These are phyloP conservation scores for Megalops cyprinoides DNA, from an alignment of 2,797 vertebrate genomes.

Conservation along the genomic window DNA sequence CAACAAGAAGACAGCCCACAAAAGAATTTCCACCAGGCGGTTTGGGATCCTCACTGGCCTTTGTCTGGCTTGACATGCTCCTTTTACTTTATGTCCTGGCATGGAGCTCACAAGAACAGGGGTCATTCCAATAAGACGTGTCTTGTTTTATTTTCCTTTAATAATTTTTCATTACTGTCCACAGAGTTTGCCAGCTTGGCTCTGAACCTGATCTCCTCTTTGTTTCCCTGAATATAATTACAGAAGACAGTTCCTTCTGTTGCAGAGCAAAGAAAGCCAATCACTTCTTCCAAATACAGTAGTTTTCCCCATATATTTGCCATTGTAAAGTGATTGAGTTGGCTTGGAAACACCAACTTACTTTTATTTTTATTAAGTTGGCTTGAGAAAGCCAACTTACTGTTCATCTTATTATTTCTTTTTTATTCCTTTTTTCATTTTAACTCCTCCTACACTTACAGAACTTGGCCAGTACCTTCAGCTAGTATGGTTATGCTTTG, in stretches of 20 bases:
- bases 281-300: background rate
- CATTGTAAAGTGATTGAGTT: background rate
- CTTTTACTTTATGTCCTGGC: constrained; percentile 1
- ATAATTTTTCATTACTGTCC: constrained; percentile 29
- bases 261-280: background rate
- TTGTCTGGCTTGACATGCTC: constrained; percentile 30
- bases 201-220: background rate
- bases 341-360: no score
- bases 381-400: no score
- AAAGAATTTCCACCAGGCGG: constrained; percentile 8
- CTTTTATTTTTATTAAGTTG: no score
- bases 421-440: no score
- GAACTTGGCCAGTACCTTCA: no score
- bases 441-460: no score
- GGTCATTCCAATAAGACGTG: no score
- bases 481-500: no score
- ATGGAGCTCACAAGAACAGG: constrained; percentile 27
- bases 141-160: constrained; percentile 31
- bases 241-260: background rate
- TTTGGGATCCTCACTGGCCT: constrained; percentile 17
- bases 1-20: background rate
- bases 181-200: constrained; percentile 36
- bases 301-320: background rate
- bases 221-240: constrained; percentile 10
- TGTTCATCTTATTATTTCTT: no score